Evolutionary conservation across 2,888 invertebrate genomes (phyloP), one percentile per base, ranked within the genome.

Genomic region (Lymantria dispar): DNA sequence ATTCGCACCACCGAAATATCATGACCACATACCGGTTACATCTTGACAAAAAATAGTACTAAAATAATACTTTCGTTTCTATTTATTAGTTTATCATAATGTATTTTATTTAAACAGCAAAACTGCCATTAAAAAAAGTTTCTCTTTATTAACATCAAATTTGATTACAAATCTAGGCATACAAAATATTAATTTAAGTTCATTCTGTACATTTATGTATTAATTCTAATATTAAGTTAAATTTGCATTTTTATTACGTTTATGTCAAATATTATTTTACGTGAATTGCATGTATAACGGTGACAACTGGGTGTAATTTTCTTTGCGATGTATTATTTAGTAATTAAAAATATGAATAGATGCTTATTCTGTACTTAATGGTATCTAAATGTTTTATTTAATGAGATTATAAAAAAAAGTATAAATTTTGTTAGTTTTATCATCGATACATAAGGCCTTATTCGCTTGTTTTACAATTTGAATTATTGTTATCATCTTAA

Each of bases 351-450:
- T 69, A 53, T 48, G 48, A 54, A 47, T 48, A 57, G 45, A 59
- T 64, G 60, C 59, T 56, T 61, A 62, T 60, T 62, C 60, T 62
- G 80, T 78, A 79, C 78, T 79, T 79, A 78, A 74, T 62, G 56
- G 60, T 65, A 59, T 60, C 48, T 40, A 47, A 48, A 49, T 31
- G 54, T 52, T 56, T 58, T 58, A 56, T 59, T 31, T 43, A 53
- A 55, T 58, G 69, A 70, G 69, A 67, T 72, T 68, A 72, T 38
- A 45, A 45, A 48, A 47, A n/a, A 50, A 45, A 53, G 51, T 56
- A 47, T 56, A 44, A 52, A 50, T 54, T 59, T 54, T 56, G 41
- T 66, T 56, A 60, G 48, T 50, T 46, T 29, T 53, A 33, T 7
- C 8, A 7, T 33, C 33, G 3, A 10, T 33, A 5, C 3, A 7